These are phyloP conservation scores for Lithobius niger DNA, from an alignment of 1,140 invertebrate species.

Conservation along the genomic window DNA sequence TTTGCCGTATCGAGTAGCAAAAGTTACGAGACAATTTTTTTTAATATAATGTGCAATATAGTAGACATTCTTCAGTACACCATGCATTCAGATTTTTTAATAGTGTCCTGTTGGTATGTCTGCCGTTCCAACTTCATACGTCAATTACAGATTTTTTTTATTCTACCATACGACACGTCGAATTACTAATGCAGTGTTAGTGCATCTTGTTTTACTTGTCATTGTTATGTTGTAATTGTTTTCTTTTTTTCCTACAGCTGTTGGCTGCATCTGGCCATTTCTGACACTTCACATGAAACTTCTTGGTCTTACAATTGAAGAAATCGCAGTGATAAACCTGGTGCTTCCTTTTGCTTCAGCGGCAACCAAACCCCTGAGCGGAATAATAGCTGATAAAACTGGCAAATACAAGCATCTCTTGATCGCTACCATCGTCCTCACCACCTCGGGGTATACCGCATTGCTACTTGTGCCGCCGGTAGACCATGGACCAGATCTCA, in stretches of 20 bases:
- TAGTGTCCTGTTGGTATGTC: too few relatives aligned
- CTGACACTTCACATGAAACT: constrained; percentile 54
- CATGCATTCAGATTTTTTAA: too few relatives aligned
- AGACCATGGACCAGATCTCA: not conserved
- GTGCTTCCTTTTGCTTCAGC: constrained; percentile 54
- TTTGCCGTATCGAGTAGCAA: too few relatives aligned
- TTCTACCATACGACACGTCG: too few relatives aligned
- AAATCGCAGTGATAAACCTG: constrained; percentile 54
- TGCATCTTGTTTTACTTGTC: too few relatives aligned
- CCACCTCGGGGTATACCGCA: constrained; percentile 48
- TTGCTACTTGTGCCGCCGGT: constrained; percentile 49
- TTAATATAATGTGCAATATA: too few relatives aligned
- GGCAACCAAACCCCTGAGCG: constrained; percentile 48
- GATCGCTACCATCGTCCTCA: constrained; percentile 46
- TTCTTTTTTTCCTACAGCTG: constrained; percentile 35
- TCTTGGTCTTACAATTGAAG: constrained; percentile 49
- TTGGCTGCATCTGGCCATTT: constrained; percentile 59
- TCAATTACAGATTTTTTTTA: too few relatives aligned
- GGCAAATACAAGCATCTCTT: constrained; percentile 47
- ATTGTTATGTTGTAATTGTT: too few relatives aligned
- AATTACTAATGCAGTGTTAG: too few relatives aligned
- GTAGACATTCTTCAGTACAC: too few relatives aligned
- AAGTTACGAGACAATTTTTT: too few relatives aligned
- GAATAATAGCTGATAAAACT: constrained; percentile 49
- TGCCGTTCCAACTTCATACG: too few relatives aligned